Evolutionary conservation across 2,888 invertebrate genomes (phyloP), one percentile per base, ranked within the genome.

Genomic region (Rhogogaster chlorosoma): DNA sequence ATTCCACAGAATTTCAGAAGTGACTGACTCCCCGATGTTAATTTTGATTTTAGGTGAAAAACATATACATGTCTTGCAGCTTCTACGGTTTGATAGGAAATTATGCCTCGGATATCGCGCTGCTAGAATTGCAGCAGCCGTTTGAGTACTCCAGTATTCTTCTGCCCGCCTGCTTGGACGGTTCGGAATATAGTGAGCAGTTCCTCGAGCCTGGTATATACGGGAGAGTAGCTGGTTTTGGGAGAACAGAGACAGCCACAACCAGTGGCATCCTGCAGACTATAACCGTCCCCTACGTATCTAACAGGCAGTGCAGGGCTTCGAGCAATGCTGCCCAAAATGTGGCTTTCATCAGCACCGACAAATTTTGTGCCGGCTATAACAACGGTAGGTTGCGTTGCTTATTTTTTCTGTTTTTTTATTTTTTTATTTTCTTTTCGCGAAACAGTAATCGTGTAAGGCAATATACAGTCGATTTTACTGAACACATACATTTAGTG

Each of bases 361-460:
- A 93, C 83, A 93, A 93, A 86, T 93, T 93, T 87, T 93, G 93
- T 85, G 93, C 93, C 29, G 93, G 93, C 2, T 93, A 92, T 70
- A 89, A 87, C n/a, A 93, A 93, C 86, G 93, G 93, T 93, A 87
- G 5, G 36, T 61, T n/a, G n/a, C 2, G 36, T 1, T n/a, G 6
- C n/a, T n/a, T n/a, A n/a, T 2, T 5, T 10, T 26, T 29, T 61
- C 61, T 22, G n/a, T 53, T 10, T 49, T 61, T 2, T 64, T 64
- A 26, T 15, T 6, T 29, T 36, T 36, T 6, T 2, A 36, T 36
- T 70, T 18, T 32, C n/a, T 18, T 32, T 36, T 18, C 1, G 4
- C 32, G n/a, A 70, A 0, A 29, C 4, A 32, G 36, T 15, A 32
- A 38, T 70, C 10, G n/a, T 57, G 29, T 42, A 6, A n/a, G 1